Base-by-base conservation (phyloP, 1,140 invertebrate species). In the Drosophila equinoxialis region DNA sequence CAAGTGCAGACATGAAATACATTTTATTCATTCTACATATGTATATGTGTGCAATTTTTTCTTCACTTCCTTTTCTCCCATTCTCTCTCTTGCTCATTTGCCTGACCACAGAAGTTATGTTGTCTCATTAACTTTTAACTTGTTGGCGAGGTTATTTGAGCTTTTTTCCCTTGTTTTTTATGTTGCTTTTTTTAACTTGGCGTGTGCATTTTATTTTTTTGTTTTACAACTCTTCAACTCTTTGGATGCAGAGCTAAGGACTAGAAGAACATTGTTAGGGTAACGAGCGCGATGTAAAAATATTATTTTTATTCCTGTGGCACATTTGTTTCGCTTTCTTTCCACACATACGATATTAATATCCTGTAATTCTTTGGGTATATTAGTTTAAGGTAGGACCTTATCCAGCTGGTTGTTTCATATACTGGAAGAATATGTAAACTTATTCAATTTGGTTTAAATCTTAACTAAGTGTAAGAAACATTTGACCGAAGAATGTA, bases 101-200 rank as follows among this genome's bases (percentile, higher is more conserved):
- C 70, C 60, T 59, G 69, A 83, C 86, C 86, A 61, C 86, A 84
- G 81, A 90, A 86, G 89, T 90, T 90, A 91, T 90, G 83, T 89
- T 91, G 89, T 91, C 89, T 91, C 89, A 91, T 91, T 91, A 91
- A 91, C 89, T 91, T 91, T 91, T 91, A 91, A 85, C 89, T 90
- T 85, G 81, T 70, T 63, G 76, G 67, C 83, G 68, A 58, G 85
- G 84, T 79, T 90, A 89, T 89, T 81, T 71, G 84, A 89, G 85
- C 78, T 73, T 74, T 80, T 68, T 75, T 76, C 45, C 51, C 58
- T 57, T 54, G 54, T 45, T 37, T 35, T 30, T 35, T 30, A 65
- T 74, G 17, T 51, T 51, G 85, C 75, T 71, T 74, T 80, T 68
- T 68, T 68, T 74, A 23, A 41, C 39, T 57, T 60, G 42, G 35